These are phyloP conservation scores for Drosophila pegasa DNA, from an alignment of 2,888 invertebrate species.

Conservation along the genomic window DNA sequence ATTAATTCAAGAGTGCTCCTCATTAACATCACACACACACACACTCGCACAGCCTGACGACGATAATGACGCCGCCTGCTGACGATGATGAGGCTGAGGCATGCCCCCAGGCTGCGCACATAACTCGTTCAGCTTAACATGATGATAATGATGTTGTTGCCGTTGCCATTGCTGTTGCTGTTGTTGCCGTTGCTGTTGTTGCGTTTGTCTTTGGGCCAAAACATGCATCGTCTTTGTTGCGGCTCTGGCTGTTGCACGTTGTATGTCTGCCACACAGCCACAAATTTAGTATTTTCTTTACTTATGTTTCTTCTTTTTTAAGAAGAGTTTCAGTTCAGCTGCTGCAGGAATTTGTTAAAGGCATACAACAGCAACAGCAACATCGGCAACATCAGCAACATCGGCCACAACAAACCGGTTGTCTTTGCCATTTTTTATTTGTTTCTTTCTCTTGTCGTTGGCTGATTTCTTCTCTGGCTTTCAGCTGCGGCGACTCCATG, in stretches of 20 bases:
- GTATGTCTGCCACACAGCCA: slow-evolving; percentile 31
- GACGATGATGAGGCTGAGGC: slow-evolving; percentile 18
- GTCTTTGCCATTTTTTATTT: slow-evolving; percentile 39
- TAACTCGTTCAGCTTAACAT: slow-evolving; percentile 56
- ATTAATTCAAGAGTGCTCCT: slow-evolving; percentile 62
- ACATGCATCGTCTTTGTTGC: slow-evolving; percentile 50
- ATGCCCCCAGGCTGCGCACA: slow-evolving; percentile 44
- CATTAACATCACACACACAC: slow-evolving; percentile 59
- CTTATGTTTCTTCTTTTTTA: background rate
- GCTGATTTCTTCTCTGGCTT: background rate
- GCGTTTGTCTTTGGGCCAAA: slow-evolving; percentile 41
- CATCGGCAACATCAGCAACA: slow-evolving; percentile 14
- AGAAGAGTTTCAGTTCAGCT: slow-evolving; percentile 19
- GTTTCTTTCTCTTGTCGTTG: background rate
- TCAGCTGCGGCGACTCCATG: slow-evolving; percentile 8
- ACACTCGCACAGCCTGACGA: slow-evolving; percentile 29
- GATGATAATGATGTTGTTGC: slow-evolving; percentile 28
- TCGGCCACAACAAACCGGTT: slow-evolving; percentile 46
- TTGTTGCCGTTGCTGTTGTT: slow-evolving; percentile 13
- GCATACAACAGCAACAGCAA: slow-evolving; percentile 24
- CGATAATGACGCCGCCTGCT: slow-evolving; percentile 24
- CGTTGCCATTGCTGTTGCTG: slow-evolving; percentile 19
- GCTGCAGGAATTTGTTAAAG: slow-evolving; percentile 55
- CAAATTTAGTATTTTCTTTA: slow-evolving; percentile 29
- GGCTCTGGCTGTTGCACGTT: slow-evolving; percentile 31